Base-by-base conservation (phyloP, 2,113 vertebrate genomes). In the Symphodus melops region DNA sequence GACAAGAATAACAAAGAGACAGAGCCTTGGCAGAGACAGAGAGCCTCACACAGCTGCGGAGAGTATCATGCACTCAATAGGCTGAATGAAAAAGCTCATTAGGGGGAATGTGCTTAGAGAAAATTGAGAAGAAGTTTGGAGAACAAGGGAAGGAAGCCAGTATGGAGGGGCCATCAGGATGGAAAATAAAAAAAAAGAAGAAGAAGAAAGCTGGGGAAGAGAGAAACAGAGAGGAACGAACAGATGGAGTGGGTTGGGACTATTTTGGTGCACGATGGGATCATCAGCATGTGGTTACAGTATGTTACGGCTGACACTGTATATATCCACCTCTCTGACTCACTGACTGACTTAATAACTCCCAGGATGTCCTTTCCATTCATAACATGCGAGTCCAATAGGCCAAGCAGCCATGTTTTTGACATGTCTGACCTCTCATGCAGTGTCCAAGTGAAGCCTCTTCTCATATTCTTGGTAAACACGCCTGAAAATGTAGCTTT, bases 221-320 rank as follows among this genome's bases (percentile, higher is more conserved):
- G 81, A 61, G 51, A 72, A 67, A 71, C 59, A 75, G 70, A 79
- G 63, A 59, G 73, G 81, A 68, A 86, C 66, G 83, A 91, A 87
- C 86, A 92, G 83, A 92, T 92, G 91, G 90, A 94, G 86, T 79
- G 81, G 83, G 90, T 79, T 86, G 83, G 86, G 69, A 76, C 82
- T 87, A 79, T 85, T 89, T 82, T 71, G 67, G 80, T 82, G 87
- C 86, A 86, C 84, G 68, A 81, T 86, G 86, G 75, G 87, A 84
- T 84, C 79, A 87, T 75, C 88, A 89, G 92, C 89, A 90, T 89
- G 91, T 74, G 85, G 62, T 81, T 86, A 92, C 87, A 91, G 82
- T 87, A 86, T 88, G 91, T 77, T 86, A 88, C 83, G 86, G 82
- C 71, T 85, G 88, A 92, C 73, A 84, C 17, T 69, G 82, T 78